Percentiles rank a stretch among this genome's conserved stretches.
Conservation (phyloP, 2,113 vertebrate species). For the Danio rerio region GRCz12tu NC_133199.1:10200501-10201000, state of each 20-base stretch:
- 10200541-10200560: neutral
- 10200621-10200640: conserved; percentile 10
- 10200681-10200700: conserved; percentile 41
- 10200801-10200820: neutral
- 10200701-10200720: conserved; percentile 93
- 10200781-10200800: conserved; percentile 97
- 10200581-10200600: neutral
- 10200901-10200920: too few relatives aligned
- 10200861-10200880: neutral
- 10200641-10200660: neutral
- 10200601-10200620: neutral
- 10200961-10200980: too few relatives aligned
- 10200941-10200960: too few relatives aligned
- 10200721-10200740: conserved; percentile 93
- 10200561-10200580: neutral
- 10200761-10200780: conserved; percentile 96
- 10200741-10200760: conserved; percentile 99
- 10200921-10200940: too few relatives aligned
- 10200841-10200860: neutral
- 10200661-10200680: conserved; percentile 3
- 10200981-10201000: too few relatives aligned
- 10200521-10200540: neutral
- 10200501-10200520: too few relatives aligned
- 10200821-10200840: neutral
- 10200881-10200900: too few relatives aligned